Percentiles rank a stretch among this genome's conserved stretches.
phyloP scores from a whole-genome alignment of 2,797 vertebrate species.

The Fistularia tabacaria region DNA sequence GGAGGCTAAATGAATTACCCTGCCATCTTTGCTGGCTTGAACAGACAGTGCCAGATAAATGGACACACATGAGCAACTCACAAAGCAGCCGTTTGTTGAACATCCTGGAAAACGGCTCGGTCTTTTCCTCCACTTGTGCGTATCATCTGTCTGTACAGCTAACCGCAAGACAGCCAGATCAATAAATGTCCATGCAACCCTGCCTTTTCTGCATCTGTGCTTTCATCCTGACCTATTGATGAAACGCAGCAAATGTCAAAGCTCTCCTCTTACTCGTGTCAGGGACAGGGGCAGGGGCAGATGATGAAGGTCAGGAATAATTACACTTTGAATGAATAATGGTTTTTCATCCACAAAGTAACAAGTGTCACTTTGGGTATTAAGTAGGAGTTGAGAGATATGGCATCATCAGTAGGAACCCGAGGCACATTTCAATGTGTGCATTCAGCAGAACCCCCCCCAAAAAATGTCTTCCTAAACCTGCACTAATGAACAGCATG shows the following conservation, averaged over 20 bases:
- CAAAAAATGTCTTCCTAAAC: too few relatives aligned
- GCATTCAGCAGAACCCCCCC: too few relatives aligned
- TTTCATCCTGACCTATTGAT: constrained; percentile 71
- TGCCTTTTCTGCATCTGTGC: constrained; percentile 38
- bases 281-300: constrained; percentile 40
- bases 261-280: constrained; percentile 59
- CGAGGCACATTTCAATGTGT: too few relatives aligned
- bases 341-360: not conserved
- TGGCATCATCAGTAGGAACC: too few relatives aligned
- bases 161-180: constrained; percentile 57
- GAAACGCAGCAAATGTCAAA: constrained; percentile 67
- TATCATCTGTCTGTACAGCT: constrained; percentile 58
- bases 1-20: constrained; percentile 62
- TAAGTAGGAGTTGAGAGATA: not conserved
- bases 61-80: constrained; percentile 24
- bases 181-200: constrained; percentile 54
- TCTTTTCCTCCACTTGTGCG: constrained; percentile 33
- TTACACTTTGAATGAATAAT: constrained; percentile 8
- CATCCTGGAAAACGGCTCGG: constrained; percentile 45
- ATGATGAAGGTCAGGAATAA: constrained; percentile 59
- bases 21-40: constrained; percentile 38
- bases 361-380: not conserved
- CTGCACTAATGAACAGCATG: too few relatives aligned
- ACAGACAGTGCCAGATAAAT: constrained; percentile 43
- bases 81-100: constrained; percentile 42